phyloP scores from a whole-genome alignment of 2,888 invertebrate species.

The Troides oblongomaculatus region DNA sequence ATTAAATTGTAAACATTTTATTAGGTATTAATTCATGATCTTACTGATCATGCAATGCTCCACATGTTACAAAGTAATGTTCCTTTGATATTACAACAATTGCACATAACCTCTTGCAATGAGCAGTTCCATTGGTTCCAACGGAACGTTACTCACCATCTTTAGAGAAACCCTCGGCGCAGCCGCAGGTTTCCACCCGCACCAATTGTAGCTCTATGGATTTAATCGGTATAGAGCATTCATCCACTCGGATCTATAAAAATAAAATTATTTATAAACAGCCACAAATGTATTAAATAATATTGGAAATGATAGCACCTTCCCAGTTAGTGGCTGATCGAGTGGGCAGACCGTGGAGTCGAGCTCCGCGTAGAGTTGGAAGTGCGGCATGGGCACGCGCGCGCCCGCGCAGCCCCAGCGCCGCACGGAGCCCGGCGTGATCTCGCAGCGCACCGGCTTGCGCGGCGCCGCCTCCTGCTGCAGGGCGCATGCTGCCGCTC shows the following conservation, averaged over 20 bases:
- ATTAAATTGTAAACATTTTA: too few species aligned
- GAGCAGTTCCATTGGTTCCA: too few species aligned
- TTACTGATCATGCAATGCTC: too few species aligned
- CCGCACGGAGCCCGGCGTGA: conserved; percentile 90
- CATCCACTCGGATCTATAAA: conserved; percentile 85
- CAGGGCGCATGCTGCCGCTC: too few species aligned
- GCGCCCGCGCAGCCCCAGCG: conserved; percentile 64
- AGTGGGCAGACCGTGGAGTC: conserved; percentile 91
- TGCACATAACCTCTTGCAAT: too few species aligned
- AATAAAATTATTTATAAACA: too few species aligned
- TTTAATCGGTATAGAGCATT: conserved; percentile 90
- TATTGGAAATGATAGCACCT: conserved; percentile 69
- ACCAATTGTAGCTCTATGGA: conserved; percentile 97
- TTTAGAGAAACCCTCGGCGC: conserved; percentile 93
- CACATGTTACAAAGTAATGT: too few species aligned
- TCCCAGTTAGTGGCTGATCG: conserved; percentile 92
- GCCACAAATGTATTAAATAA: too few species aligned
- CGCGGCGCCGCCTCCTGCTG: conserved; percentile 57
- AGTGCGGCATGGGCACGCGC: conserved; percentile 84
- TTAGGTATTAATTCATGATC: too few species aligned
- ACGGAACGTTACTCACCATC: conserved; percentile 82
- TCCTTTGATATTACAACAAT: too few species aligned
- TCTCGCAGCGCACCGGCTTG: conserved; percentile 88
- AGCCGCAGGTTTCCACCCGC: conserved; percentile 96
- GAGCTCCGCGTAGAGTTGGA: conserved; percentile 89